Conservation (phyloP, 30 jellyfish, hydroid and myxozoan genomes). For the Rhopilema esculentum region DNA sequence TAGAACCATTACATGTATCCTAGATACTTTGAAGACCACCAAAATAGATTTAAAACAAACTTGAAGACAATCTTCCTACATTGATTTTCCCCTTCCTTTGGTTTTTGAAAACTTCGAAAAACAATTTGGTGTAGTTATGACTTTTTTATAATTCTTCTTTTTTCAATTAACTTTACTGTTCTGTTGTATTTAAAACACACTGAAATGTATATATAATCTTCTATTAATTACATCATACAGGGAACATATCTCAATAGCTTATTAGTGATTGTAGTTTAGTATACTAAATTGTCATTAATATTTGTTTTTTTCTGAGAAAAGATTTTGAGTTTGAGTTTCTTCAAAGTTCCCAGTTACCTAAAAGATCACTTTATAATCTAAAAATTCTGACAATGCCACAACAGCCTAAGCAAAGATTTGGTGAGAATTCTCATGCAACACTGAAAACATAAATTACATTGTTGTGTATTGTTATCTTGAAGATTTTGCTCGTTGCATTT, state of each 20-base stretch:
- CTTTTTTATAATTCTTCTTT: neutral
- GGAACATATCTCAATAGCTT: neutral
- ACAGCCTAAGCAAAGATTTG: conserved; percentile 6
- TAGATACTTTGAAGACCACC: conserved; percentile 13
- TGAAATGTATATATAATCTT: neutral
- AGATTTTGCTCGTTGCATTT: conserved; percentile 35
- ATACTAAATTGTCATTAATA: neutral
- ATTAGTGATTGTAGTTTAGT: neutral
- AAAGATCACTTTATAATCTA: conserved; percentile 1
- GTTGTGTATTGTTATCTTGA: conserved; percentile 2
- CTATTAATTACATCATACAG: neutral
- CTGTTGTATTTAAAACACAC: neutral
- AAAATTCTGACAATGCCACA: conserved; percentile 14
- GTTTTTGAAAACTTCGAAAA: neutral
- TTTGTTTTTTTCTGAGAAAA: neutral
- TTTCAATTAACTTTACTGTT: neutral
- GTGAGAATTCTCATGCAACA: neutral
- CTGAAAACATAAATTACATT: neutral
- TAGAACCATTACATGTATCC: conserved; percentile 8
- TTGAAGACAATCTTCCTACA: neutral
- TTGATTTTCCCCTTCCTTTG: neutral
- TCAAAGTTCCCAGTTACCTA: conserved; percentile 5
- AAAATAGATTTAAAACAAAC: neutral
- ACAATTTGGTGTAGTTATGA: neutral
- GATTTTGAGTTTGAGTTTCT: neutral